These are phyloP conservation scores for Pharmacophagus antenor DNA, from an alignment of 2,888 invertebrate species.

Conservation along the genomic window DNA sequence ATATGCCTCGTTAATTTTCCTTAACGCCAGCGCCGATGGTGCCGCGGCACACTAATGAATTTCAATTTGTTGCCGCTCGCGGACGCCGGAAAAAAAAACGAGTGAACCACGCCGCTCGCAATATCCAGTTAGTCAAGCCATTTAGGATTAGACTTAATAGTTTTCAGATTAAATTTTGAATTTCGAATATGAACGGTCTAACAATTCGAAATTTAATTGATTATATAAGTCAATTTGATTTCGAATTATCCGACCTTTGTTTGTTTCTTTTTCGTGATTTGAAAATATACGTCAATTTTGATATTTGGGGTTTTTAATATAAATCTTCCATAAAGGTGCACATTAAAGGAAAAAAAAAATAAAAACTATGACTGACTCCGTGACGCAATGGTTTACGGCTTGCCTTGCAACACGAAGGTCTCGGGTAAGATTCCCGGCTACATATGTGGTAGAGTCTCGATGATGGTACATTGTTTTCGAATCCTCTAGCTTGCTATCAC, in stretches of 20 bases:
- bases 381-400: no score
- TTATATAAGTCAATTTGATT: background rate
- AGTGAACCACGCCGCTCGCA: conserved; percentile 34
- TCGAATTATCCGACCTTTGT: background rate
- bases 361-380: no score
- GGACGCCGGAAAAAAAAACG: conserved; percentile 50
- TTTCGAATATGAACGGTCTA: background rate
- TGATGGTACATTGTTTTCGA: no score
- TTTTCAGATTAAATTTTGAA: conserved; percentile 4
- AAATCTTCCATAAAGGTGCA: no score
- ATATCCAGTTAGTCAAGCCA: conserved; percentile 31
- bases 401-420: no score
- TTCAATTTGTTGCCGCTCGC: conserved; percentile 70
- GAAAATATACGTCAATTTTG: no score
- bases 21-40: conserved; percentile 66
- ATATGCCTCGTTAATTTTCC: conserved; percentile 75
- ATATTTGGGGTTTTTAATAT: no score
- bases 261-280: background rate
- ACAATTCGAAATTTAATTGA: background rate
- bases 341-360: no score
- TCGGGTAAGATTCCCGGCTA: no score
- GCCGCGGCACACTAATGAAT: conserved; percentile 71
- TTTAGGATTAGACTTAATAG: conserved; percentile 39
- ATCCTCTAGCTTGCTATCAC: no score
- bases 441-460: no score